Percentiles rank a stretch among this genome's conserved stretches.
Conservation (phyloP, 2,797 vertebrate genomes). For the Caiman crocodilus region DNA sequence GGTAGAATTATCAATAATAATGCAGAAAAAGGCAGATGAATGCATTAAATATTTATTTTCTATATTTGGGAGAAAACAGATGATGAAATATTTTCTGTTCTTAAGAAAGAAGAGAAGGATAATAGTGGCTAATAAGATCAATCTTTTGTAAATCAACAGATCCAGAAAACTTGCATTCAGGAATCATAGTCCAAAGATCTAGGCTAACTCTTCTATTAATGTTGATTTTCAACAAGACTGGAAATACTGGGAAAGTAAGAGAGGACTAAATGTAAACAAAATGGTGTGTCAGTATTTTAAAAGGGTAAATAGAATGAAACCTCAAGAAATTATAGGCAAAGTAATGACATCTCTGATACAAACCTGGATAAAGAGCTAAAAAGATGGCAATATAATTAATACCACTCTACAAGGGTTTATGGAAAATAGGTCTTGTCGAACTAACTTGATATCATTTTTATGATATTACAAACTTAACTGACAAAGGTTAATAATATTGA, state of each 20-base stretch:
- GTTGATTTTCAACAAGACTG: background rate
- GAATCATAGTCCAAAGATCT: background rate
- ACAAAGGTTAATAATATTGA: conserved; percentile 35
- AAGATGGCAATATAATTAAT: background rate
- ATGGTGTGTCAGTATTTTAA: background rate
- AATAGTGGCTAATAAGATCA: background rate
- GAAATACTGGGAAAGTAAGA: background rate
- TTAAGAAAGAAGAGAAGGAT: background rate
- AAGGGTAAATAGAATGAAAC: background rate
- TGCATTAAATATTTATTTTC: conserved; percentile 21
- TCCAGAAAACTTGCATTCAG: background rate
- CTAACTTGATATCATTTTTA: conserved; percentile 34
- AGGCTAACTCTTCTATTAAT: background rate
- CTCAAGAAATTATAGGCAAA: conserved; percentile 39
- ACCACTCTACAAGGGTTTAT: conserved; percentile 3
- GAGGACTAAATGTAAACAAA: background rate
- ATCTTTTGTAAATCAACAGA: background rate
- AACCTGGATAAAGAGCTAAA: background rate
- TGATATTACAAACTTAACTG: conserved; percentile 36
- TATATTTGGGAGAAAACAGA: conserved; percentile 13
- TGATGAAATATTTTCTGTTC: background rate
- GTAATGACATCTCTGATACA: background rate
- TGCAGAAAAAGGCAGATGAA: background rate
- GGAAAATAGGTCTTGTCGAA: background rate
- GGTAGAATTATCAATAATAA: background rate